phyloP scores from a whole-genome alignment of 2,888 invertebrate species.

The Xanthia icteritia region DNA sequence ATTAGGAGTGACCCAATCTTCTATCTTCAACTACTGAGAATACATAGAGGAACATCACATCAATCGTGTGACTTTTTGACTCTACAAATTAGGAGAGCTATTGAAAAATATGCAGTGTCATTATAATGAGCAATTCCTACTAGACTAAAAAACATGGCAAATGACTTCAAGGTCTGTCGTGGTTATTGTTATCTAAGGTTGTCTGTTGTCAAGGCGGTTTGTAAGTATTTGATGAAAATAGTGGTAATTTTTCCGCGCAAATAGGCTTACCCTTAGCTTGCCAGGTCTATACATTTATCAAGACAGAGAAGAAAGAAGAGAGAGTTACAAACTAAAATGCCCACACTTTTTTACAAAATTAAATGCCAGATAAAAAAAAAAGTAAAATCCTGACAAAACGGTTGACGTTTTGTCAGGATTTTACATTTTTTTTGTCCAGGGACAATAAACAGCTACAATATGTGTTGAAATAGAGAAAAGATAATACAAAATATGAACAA shows the following conservation, averaged over 20 bases:
- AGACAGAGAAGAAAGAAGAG: background rate
- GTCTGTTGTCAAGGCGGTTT: constrained; percentile 16
- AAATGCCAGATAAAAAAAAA: no score
- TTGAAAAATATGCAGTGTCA: constrained; percentile 55
- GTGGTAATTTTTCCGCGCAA: background rate
- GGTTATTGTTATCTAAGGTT: constrained; percentile 12
- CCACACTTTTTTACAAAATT: background rate
- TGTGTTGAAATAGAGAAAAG: no score
- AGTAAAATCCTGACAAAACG: no score
- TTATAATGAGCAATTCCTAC: constrained; percentile 36
- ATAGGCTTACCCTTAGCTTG: background rate
- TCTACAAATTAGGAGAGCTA: constrained; percentile 49
- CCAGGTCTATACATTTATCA: background rate
- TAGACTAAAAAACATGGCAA: constrained; percentile 37
- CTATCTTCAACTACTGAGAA: constrained; percentile 15
- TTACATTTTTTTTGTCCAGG: no score
- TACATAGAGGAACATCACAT: constrained; percentile 17
- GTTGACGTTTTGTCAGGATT: background rate
- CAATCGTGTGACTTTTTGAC: constrained; percentile 44
- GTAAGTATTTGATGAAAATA: constrained; percentile 1
- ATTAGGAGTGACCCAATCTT: constrained; percentile 28
- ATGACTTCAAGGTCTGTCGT: constrained; percentile 44
- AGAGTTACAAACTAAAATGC: background rate
- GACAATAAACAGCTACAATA: no score
- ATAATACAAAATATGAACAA: no score